phyloP scores from a whole-genome alignment of 2,797 vertebrate genomes.

The Apogon talboti region DNA sequence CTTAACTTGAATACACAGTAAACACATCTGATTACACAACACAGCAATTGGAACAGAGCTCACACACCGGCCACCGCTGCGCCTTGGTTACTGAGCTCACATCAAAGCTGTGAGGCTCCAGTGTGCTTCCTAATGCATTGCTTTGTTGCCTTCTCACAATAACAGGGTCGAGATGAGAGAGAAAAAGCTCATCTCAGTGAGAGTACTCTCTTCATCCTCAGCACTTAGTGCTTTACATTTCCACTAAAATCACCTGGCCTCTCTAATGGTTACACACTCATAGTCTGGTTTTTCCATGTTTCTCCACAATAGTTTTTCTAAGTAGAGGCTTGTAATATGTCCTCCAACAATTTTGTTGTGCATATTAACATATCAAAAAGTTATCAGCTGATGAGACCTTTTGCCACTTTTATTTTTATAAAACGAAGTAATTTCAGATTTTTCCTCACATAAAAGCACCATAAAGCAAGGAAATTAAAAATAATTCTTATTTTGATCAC shows the following conservation, averaged over 20 bases:
- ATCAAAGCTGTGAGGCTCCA: conserved; percentile 84
- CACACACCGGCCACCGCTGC: conserved; percentile 78
- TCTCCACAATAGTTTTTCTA: conserved; percentile 66
- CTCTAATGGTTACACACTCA: conserved; percentile 78
- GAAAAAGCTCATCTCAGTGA: conserved; percentile 77
- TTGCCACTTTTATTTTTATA: conserved; percentile 19
- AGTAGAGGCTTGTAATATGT: conserved; percentile 56
- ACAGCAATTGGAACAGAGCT: conserved; percentile 79
- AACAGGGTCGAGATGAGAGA: conserved; percentile 85
- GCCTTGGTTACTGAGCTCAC: conserved; percentile 79
- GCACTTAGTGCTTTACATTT: conserved; percentile 84
- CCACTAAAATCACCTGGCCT: conserved; percentile 84
- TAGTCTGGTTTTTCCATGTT: conserved; percentile 60
- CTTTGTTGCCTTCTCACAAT: conserved; percentile 85
- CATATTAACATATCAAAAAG: conserved; percentile 55
- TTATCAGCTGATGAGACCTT: conserved; percentile 37
- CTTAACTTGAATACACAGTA: conserved; percentile 80
- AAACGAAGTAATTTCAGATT: background rate
- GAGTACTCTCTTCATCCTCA: conserved; percentile 78
- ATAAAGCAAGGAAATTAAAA: background rate
- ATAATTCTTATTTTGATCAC: background rate
- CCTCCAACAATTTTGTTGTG: conserved; percentile 59
- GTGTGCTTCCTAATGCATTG: conserved; percentile 83
- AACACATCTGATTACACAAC: conserved; percentile 84
- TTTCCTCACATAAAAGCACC: background rate